Evolutionary conservation across 2,888 invertebrate species (phyloP).

Genomic region (Glyphotaelius pellucidus): DNA sequence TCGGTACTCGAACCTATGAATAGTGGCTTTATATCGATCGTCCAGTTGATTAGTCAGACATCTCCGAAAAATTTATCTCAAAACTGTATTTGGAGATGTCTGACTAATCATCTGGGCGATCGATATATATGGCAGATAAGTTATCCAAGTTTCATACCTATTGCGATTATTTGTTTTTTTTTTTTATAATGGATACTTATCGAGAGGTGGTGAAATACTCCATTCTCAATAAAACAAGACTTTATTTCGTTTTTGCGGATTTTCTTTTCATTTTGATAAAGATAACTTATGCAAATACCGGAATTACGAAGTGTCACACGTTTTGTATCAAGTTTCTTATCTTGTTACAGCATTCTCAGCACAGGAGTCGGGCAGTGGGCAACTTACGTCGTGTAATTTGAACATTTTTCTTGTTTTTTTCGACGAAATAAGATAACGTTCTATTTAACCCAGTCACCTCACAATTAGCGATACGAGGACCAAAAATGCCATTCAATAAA

Average conservation of each 20-base stretch:
- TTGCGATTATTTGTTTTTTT: too few species aligned
- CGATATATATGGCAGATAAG: too few species aligned
- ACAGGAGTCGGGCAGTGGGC: background rate
- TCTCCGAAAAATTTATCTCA: too few species aligned
- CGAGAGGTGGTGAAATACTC: too few species aligned
- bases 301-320: background rate
- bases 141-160: too few species aligned
- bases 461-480: background rate
- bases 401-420: background rate
- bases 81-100: too few species aligned
- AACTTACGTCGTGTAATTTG: background rate
- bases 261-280: background rate
- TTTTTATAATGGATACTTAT: too few species aligned
- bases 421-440: background rate
- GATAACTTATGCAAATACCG: background rate
- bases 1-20: too few species aligned
- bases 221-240: background rate
- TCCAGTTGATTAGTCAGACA: too few species aligned
- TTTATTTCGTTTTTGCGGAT: background rate
- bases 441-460: slow-evolving; percentile 9
- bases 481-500: slow-evolving; percentile 3
- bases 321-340: background rate
- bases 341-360: background rate
- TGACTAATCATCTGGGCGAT: too few species aligned
- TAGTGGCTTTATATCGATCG: too few species aligned